Base-by-base conservation (phyloP, 2,113 vertebrate genomes). In the Amphilophus citrinellus region DNA sequence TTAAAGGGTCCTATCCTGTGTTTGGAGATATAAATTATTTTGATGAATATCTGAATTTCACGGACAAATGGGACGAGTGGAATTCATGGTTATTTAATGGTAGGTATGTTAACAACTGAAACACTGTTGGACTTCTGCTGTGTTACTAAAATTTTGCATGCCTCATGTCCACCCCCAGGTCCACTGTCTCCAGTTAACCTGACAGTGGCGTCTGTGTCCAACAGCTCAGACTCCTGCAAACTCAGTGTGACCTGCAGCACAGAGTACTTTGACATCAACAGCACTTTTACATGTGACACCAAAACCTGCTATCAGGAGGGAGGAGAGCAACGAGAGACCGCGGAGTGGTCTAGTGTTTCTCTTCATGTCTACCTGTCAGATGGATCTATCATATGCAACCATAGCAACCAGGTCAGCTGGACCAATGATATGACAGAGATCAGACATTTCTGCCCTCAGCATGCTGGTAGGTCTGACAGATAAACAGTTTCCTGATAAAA, bases 281-380 rank as follows among this genome's bases (percentile, higher is more conserved):
- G 22, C 53, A 47, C 62, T 66, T 66, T 66, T 24, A 44, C 44
- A 42, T 44, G 63, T 66, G 5, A 66, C 44, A 24, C 1, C 63
- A 15, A 66, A 42, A 44, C 63, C 3, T 66, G 63, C n/a, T 2
- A 63, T 63, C 35, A 63, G 37, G 61, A 63, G 35, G 35, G 35
- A 63, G 61, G 61, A 63, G 35, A 39, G 2, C 61, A 63, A 63
- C 37, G 0, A 39, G 10, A 13, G 10, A 3, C 1, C 6, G 1
- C 5, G 32, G 2, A 32, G 61, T 13, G 32, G 18, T 0, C 10
- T 35, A 62, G 2, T 3, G 0, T 4, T 63, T 0, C 2, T 63
- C 61, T 63, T 63, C 61, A 14, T 63, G 61, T 63, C 35, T 22
- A 63, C 35, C 7, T 63, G 61, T 63, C 20, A 63, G 61, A 63